Percentiles rank a stretch among this genome's conserved stretches.
Conservation (phyloP, 35 echinoderm and acorn worm species). For the Stichopus chloronotus region DNA sequence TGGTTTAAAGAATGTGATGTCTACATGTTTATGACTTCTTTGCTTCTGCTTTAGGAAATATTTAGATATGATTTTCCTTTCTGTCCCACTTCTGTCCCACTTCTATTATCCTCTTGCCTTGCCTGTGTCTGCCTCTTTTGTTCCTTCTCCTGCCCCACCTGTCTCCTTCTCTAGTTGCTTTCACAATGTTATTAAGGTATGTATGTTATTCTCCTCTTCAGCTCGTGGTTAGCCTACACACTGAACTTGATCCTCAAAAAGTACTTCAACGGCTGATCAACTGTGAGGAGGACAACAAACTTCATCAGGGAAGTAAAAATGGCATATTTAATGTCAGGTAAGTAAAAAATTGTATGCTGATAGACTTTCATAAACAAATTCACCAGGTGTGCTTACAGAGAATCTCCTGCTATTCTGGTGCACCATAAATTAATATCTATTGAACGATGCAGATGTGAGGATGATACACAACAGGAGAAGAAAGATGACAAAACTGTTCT, state of each 20-base stretch:
- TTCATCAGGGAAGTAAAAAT: constrained; percentile 8
- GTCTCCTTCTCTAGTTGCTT: not conserved
- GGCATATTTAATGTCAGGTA: constrained; percentile 32
- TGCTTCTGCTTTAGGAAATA: too few species aligned
- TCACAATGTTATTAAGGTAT: not conserved
- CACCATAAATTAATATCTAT: too few species aligned
- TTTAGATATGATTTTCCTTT: not conserved
- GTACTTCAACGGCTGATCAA: constrained; percentile 10
- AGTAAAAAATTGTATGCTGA: not conserved
- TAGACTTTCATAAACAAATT: not conserved
- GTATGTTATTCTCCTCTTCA: not conserved
- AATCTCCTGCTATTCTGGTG: too few species aligned
- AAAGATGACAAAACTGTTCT: too few species aligned
- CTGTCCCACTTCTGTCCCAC: not conserved
- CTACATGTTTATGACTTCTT: too few species aligned
- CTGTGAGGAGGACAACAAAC: constrained; percentile 42
- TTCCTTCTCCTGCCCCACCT: not conserved
- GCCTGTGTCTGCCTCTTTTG: not conserved
- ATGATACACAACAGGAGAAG: too few species aligned
- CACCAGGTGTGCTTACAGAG: not conserved
- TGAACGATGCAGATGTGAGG: too few species aligned
- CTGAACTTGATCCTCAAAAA: constrained; percentile 3
- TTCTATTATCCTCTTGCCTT: not conserved
- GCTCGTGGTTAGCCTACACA: constrained; percentile 36
- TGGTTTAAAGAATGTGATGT: too few species aligned